Evolutionary conservation across 2,113 vertebrate species (phyloP).

Genomic region (Acrocephalus arundinaceus): DNA sequence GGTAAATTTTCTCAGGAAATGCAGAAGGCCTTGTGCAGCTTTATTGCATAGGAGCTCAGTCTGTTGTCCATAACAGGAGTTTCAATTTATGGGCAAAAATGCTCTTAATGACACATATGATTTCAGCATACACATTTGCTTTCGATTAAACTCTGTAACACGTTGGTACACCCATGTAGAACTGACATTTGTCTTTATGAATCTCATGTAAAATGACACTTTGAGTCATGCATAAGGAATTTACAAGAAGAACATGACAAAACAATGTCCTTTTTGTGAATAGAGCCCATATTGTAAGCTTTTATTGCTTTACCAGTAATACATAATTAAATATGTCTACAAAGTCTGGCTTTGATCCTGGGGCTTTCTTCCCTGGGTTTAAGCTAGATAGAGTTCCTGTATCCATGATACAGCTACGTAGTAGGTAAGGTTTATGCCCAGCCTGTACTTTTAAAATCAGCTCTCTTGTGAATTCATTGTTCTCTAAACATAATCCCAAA

Average conservation of each 20-base stretch:
- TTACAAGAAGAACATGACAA: slow-evolving; percentile 73
- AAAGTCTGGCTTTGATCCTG: slow-evolving; percentile 69
- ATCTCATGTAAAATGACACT: slow-evolving; percentile 71
- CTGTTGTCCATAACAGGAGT: slow-evolving; percentile 47
- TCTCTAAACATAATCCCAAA: background rate
- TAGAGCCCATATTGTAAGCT: slow-evolving; percentile 53
- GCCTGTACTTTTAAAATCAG: slow-evolving; percentile 24
- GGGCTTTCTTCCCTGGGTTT: slow-evolving; percentile 33
- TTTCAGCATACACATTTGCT: slow-evolving; percentile 71
- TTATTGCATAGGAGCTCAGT: slow-evolving; percentile 35
- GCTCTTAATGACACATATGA: slow-evolving; percentile 65
- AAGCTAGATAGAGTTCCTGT: slow-evolving; percentile 53
- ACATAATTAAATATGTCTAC: slow-evolving; percentile 72
- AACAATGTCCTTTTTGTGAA: slow-evolving; percentile 72
- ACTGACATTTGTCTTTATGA: slow-evolving; percentile 70
- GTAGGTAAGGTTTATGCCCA: slow-evolving; percentile 26
- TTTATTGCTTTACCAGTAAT: slow-evolving; percentile 72
- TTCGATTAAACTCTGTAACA: slow-evolving; percentile 70
- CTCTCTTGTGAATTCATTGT: slow-evolving; percentile 7
- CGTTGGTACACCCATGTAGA: slow-evolving; percentile 51
- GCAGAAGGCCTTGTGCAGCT: slow-evolving; percentile 36
- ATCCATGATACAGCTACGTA: background rate
- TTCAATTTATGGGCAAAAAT: slow-evolving; percentile 61
- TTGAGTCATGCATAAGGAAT: slow-evolving; percentile 70
- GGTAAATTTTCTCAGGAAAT: slow-evolving; percentile 45